Evolutionary conservation across 2,797 vertebrate genomes (phyloP), one percentile per base, ranked within the genome.

Genomic region (Poeciliopsis gracilis): DNA sequence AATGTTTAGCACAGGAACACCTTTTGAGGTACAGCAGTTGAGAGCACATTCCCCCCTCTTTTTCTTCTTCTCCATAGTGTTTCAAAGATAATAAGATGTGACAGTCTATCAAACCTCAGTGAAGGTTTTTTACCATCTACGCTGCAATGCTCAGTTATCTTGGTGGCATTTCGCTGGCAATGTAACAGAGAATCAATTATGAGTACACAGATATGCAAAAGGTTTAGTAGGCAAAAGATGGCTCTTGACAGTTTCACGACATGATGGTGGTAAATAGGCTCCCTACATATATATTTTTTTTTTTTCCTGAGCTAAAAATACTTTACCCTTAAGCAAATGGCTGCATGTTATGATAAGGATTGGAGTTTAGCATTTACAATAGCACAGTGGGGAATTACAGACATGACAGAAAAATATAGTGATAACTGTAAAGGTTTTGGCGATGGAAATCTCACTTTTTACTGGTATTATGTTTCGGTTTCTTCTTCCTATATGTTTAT

Each of bases 101-200:
- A 94, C 94, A 94, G 93, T 90, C 90, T 93, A 94, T 95, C 92
- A 92, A 92, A 92, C 92, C 92, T 94, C 88, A 88, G 85, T 83
- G 88, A 92, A 87, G 92, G 78, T 88, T 94, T 93, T 88, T 90
- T 92, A 87, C 89, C 86, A 86, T 93, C 88, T 88, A 63, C 76
- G 80, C 80, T 72, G 91, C 89, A 83, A 46, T 76, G 83, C 90
- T 86, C 78, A 73, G 91, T 95, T 95, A 96, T 96, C 95, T 94
- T 72, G 59, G 81, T 91, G 91, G 92, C 94, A 94, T 95, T 96
- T 95, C 86, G 82, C 89, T 82, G 83, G 87, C 81, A 85, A 95
- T 94, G 94, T 91, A 95, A 96, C 95, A 94, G 86, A 92, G 94
- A 95, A 96, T 96, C 94, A 95, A 95, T 96, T 95, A 95, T 90